Conservation (phyloP, 1,140 invertebrate species). For the Tetragnatha versicolor region DNA sequence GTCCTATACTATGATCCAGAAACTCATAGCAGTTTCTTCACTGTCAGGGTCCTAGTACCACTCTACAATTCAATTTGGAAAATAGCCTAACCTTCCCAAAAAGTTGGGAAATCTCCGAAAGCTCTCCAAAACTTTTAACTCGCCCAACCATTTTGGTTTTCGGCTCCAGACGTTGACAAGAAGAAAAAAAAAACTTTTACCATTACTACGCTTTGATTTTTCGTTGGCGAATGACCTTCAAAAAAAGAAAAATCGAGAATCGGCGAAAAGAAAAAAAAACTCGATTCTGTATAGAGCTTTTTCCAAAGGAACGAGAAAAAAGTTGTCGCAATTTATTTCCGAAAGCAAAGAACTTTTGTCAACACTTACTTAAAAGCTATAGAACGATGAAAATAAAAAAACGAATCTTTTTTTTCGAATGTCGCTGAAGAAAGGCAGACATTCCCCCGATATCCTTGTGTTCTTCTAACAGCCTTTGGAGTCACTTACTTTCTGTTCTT, state of each 20-base stretch:
- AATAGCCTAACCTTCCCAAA: too few relatives aligned
- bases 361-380: conserved; percentile 33
- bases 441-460: conserved; percentile 1
- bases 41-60: too few relatives aligned
- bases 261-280: not conserved
- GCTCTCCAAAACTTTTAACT: too few relatives aligned
- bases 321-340: conserved; percentile 32
- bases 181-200: conserved; percentile 10
- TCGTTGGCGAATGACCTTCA: not conserved
- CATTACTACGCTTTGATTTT: conserved; percentile 26
- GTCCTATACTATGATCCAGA: too few relatives aligned
- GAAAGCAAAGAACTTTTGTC: conserved; percentile 30
- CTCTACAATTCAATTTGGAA: too few relatives aligned
- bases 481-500: not conserved
- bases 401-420: not conserved
- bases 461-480: conserved; percentile 1
- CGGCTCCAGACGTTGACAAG: not conserved
- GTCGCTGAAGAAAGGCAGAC: not conserved
- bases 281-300: too few relatives aligned
- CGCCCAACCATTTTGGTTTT: not conserved
- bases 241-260: not conserved
- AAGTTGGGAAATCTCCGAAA: too few relatives aligned
- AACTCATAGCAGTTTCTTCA: too few relatives aligned
- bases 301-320: too few relatives aligned
- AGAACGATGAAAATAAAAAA: not conserved